These are phyloP conservation scores for Bufo bufo DNA, from an alignment of 2,113 vertebrate genomes.

Conservation along the genomic window DNA sequence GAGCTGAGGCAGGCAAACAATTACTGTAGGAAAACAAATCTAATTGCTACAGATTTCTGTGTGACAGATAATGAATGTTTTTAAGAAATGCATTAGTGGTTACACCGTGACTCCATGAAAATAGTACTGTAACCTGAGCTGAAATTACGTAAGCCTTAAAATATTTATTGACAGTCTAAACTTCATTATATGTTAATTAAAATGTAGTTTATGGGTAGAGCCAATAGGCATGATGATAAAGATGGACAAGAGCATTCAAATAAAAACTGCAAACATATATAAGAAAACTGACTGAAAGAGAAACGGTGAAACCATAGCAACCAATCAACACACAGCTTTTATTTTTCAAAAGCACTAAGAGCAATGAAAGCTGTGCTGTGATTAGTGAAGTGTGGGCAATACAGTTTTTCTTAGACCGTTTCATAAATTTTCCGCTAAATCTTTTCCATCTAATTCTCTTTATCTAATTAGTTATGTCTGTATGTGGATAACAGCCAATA, in stretches of 20 bases:
- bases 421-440: too few species aligned
- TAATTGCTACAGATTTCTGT: constrained; percentile 52
- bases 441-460: too few species aligned
- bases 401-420: too few species aligned
- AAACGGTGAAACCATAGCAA: too few species aligned
- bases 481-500: too few species aligned
- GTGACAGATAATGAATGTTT: constrained; percentile 24
- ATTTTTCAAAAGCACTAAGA: too few species aligned
- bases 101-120: constrained; percentile 10
- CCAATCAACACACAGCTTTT: too few species aligned
- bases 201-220: background rate
- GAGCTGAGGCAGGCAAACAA: constrained; percentile 47
- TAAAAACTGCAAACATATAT: background rate
- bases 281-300: too few species aligned
- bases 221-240: background rate
- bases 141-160: background rate
- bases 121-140: constrained; percentile 11
- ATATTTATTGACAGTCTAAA: background rate
- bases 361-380: too few species aligned
- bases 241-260: too few species aligned
- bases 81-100: background rate
- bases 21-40: constrained; percentile 49
- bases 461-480: too few species aligned
- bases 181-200: background rate
- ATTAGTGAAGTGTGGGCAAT: too few species aligned